Conservation (phyloP, 2,797 vertebrate species). For the Anniella stebbinsi region DNA sequence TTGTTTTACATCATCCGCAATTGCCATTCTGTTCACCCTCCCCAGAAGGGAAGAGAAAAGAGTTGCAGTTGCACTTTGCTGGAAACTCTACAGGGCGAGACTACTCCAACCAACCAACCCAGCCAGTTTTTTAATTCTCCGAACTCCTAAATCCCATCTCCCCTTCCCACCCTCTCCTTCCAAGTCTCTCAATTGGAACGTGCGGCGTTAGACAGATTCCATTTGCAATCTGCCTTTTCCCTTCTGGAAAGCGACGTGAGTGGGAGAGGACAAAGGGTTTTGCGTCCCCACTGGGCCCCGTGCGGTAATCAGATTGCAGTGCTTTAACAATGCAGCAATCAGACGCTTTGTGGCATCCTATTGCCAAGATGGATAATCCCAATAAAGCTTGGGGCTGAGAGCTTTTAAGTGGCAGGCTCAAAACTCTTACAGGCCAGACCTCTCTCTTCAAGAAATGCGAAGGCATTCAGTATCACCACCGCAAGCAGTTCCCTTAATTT, state of each 20-base stretch:
- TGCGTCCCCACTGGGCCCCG: constrained; percentile 31
- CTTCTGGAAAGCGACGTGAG: constrained; percentile 44
- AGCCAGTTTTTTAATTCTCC: constrained; percentile 59
- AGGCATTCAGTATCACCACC: neutral
- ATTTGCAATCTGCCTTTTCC: constrained; percentile 32
- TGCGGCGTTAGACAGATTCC: constrained; percentile 51
- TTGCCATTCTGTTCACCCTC: constrained; percentile 52
- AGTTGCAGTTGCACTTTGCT: constrained; percentile 65
- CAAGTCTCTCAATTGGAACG: constrained; percentile 64
- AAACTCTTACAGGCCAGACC: constrained; percentile 16
- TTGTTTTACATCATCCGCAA: constrained; percentile 73
- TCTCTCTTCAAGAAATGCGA: neutral
- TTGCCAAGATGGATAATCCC: constrained; percentile 48
- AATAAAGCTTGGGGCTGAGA: constrained; percentile 38
- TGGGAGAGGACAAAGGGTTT: constrained; percentile 21
- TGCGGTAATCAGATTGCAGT: constrained; percentile 57
- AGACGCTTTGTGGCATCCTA: constrained; percentile 62
- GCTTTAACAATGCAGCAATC: constrained; percentile 63
- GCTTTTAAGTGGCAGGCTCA: constrained; percentile 41
- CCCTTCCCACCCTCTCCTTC: neutral
- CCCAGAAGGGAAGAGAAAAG: constrained; percentile 61
- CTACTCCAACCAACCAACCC: constrained; percentile 57
- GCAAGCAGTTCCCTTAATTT: neutral
- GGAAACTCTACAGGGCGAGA: constrained; percentile 57
- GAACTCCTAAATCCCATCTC: neutral